These are phyloP conservation scores for Psilopsiagon aurifrons DNA, from an alignment of 2,113 vertebrate genomes.

Conservation along the genomic window DNA sequence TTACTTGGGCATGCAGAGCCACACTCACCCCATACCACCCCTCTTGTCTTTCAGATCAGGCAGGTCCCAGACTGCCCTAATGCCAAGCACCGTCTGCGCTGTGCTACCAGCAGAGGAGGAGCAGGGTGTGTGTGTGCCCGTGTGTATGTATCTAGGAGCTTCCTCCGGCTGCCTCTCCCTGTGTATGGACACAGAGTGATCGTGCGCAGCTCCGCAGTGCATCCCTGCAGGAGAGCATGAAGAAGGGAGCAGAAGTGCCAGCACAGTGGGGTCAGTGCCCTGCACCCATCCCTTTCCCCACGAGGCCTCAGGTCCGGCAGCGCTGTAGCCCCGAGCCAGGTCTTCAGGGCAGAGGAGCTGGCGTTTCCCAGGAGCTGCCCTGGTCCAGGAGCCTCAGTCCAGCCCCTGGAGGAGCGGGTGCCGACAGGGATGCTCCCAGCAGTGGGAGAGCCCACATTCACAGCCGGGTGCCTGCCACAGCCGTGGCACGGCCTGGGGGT, in stretches of 20 bases:
- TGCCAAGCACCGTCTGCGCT: background rate
- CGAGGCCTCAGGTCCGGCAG: background rate
- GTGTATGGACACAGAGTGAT: background rate
- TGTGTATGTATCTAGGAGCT: slow-evolving; percentile 44
- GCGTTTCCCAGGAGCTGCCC: background rate
- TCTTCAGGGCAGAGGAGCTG: background rate
- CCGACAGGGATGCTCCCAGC: rapidly evolving
- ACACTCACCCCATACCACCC: background rate
- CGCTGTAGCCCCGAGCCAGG: rapidly evolving
- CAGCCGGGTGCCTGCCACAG: background rate
- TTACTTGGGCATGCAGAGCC: background rate
- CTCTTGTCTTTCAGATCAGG: slow-evolving; percentile 65
- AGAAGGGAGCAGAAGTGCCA: background rate
- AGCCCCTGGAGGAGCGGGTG: background rate
- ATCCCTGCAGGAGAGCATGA: background rate
- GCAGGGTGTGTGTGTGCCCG: slow-evolving; percentile 41
- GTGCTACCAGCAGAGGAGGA: background rate
- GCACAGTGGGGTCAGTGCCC: background rate
- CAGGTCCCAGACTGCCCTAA: slow-evolving; percentile 54
- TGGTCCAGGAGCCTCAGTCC: background rate
- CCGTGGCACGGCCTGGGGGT: background rate
- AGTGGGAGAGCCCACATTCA: background rate
- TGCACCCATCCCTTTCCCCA: background rate
- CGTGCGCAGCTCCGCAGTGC: background rate
- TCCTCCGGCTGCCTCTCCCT: background rate